phyloP scores from a whole-genome alignment of 2,888 invertebrate species.

The Allolobophora icterica region DNA sequence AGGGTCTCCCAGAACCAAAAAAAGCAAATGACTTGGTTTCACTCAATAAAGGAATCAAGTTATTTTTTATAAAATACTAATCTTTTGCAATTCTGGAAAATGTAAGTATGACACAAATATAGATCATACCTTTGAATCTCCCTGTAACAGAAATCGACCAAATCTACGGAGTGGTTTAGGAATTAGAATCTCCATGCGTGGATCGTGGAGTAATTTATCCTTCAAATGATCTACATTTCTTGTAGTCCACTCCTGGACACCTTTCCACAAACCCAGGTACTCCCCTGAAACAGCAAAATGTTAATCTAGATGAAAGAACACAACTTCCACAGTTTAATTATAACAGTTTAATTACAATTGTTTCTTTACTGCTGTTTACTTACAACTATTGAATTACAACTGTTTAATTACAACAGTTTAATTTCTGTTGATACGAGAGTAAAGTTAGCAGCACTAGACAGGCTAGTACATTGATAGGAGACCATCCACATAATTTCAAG shows the following conservation, averaged over 20 bases:
- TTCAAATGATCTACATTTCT: constrained; percentile 28
- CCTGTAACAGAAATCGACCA: constrained; percentile 71
- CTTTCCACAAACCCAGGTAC: constrained; percentile 44
- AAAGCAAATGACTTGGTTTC: neutral
- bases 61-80: neutral
- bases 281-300: constrained; percentile 40
- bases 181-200: constrained; percentile 65
- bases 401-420: neutral
- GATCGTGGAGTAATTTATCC: constrained; percentile 39
- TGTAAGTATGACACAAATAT: neutral
- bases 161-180: constrained; percentile 81
- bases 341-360: neutral
- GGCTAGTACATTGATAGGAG: neutral
- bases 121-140: constrained; percentile 62
- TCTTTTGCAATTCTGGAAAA: neutral
- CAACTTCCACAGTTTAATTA: neutral
- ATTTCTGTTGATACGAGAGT: neutral
- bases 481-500: neutral
- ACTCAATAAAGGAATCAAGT: neutral
- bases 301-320: neutral
- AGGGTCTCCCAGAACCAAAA: too few species aligned
- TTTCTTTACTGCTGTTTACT: neutral
- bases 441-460: neutral
- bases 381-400: neutral
- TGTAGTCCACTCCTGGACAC: constrained; percentile 37